phyloP scores from a whole-genome alignment of 2,797 vertebrate species.

The Catharus ustulatus region DNA sequence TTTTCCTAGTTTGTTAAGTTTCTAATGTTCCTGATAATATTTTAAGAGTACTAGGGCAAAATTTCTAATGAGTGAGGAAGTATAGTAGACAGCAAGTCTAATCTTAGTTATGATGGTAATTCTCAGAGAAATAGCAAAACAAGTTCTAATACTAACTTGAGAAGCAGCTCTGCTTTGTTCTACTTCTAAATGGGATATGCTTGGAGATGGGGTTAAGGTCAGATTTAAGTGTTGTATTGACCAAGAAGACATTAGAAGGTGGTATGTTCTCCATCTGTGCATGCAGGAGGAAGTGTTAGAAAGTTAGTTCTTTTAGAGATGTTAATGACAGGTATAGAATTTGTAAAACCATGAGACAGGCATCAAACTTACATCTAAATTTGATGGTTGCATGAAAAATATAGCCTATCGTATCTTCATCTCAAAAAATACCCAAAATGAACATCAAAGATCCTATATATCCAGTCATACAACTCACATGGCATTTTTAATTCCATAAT shows the following conservation, averaged over 20 bases:
- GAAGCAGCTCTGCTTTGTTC: neutral
- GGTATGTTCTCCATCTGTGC: fast-evolving
- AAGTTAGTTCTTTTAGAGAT: neutral
- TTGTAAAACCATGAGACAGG: neutral
- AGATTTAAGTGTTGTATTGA: neutral
- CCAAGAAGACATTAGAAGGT: neutral
- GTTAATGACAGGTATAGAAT: neutral
- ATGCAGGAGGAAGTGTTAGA: neutral
- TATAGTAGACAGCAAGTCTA: neutral
- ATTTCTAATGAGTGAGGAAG: neutral
- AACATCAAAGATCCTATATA: neutral
- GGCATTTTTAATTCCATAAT: neutral
- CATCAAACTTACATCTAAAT: neutral
- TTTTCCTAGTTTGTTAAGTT: neutral
- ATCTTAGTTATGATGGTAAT: neutral
- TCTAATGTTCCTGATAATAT: neutral
- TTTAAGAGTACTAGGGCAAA: neutral
- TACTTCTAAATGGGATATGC: neutral
- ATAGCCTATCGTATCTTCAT: neutral
- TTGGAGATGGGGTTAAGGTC: neutral
- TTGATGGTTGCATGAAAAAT: neutral
- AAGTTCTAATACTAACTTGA: neutral
- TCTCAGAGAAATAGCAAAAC: neutral
- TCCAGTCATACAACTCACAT: neutral
- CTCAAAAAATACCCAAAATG: neutral